Conservation (phyloP, 1,140 invertebrate species). For the Druon quercuslanigerum region DNA sequence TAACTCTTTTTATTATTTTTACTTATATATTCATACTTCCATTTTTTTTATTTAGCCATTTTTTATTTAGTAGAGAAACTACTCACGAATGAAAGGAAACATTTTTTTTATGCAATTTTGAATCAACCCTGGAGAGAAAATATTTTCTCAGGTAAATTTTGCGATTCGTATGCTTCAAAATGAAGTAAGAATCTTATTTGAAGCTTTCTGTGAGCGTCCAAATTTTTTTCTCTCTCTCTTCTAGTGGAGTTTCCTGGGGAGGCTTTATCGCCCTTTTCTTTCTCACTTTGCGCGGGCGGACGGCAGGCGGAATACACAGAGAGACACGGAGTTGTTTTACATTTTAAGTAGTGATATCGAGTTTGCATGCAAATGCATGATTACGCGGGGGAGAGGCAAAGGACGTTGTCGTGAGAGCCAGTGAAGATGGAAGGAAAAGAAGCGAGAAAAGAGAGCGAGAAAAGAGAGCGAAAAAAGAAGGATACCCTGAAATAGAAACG, state of each 20-base stretch:
- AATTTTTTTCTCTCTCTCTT: constrained; percentile 13
- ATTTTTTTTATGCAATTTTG: no score
- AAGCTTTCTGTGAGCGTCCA: background rate
- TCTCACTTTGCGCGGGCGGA: constrained; percentile 11
- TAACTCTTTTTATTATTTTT: no score
- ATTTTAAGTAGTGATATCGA: constrained; percentile 75
- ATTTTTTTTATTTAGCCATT: no score
- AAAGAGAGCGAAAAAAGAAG: constrained; percentile 36
- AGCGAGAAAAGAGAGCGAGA: constrained; percentile 33
- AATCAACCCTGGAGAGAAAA: background rate
- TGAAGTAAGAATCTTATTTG: constrained; percentile 9
- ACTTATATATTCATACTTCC: no score
- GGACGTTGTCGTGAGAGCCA: constrained; percentile 36
- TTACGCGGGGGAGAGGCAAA: constrained; percentile 61
- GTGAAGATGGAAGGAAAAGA: constrained; percentile 39
- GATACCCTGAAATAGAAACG: constrained; percentile 38
- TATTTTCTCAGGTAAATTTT: background rate
- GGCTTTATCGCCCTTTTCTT: constrained; percentile 30
- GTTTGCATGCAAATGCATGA: constrained; percentile 74
- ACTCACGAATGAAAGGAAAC: no score
- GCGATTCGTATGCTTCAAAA: constrained; percentile 1
- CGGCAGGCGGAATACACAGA: constrained; percentile 37
- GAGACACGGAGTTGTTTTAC: constrained; percentile 70
- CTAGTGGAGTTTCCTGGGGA: constrained; percentile 10
- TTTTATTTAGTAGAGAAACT: no score